These are phyloP conservation scores for Eilema sororculum DNA, from an alignment of 2,888 invertebrate genomes.

Conservation along the genomic window DNA sequence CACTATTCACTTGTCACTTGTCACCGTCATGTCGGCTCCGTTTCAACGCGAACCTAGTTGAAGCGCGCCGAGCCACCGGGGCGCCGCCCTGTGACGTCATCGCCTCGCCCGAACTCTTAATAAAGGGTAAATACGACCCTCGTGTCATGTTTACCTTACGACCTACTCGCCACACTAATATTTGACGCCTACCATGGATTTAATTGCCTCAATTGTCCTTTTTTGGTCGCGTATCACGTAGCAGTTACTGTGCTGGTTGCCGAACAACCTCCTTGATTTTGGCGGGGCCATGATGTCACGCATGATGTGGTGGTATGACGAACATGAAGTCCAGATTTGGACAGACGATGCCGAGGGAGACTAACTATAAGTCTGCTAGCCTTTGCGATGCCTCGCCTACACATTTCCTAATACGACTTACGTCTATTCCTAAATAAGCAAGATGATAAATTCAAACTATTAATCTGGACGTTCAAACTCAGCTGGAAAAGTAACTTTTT, in stretches of 20 bases:
- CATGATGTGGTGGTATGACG: constrained; percentile 66
- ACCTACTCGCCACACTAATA: constrained; percentile 35
- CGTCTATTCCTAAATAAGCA: constrained; percentile 25
- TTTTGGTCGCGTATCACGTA: constrained; percentile 3
- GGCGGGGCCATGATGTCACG: constrained; percentile 62
- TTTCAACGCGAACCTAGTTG: constrained; percentile 69
- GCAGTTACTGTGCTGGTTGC: not conserved
- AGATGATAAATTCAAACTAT: constrained; percentile 20
- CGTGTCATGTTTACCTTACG: constrained; percentile 61
- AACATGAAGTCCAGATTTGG: constrained; percentile 68
- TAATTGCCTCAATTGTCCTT: constrained; percentile 18
- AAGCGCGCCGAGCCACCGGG: constrained; percentile 70
- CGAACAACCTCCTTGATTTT: not conserved
- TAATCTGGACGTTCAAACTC: not conserved
- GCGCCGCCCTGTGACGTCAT: constrained; percentile 79
- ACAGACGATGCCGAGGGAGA: constrained; percentile 76
- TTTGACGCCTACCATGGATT: constrained; percentile 40
- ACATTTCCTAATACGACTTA: constrained; percentile 43
- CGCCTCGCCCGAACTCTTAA: constrained; percentile 57
- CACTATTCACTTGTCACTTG: constrained; percentile 37
- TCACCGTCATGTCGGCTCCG: constrained; percentile 72
- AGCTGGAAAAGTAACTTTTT: not conserved
- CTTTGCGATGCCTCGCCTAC: constrained; percentile 84
- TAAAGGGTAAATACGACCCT: constrained; percentile 63
- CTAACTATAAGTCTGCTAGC: constrained; percentile 68